Evolutionary conservation across 2,888 invertebrate genomes (phyloP).

Genomic region (Thera obeliscata): DNA sequence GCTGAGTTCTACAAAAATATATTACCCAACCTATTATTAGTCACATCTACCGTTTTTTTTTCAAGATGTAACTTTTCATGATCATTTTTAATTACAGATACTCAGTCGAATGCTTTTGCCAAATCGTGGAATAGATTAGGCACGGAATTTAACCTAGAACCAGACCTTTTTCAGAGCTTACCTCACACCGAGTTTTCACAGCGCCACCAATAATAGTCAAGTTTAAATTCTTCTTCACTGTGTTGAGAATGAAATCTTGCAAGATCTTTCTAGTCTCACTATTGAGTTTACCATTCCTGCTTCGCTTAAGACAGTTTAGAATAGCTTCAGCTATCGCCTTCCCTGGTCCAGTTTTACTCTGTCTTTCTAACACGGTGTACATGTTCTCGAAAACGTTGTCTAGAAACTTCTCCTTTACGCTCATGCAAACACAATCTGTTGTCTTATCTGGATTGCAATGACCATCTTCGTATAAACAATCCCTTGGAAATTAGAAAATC

Average conservation of each 20-base stretch:
- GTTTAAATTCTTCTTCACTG: conserved; percentile 71
- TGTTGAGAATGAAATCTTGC: conserved; percentile 67
- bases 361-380: conserved; percentile 68
- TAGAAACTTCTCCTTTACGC: conserved; percentile 67
- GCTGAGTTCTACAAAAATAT: too few relatives aligned
- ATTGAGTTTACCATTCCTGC: conserved; percentile 72
- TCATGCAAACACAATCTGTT: conserved; percentile 68
- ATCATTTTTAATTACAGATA: not conserved
- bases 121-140: not conserved
- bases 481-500: conserved; percentile 32
- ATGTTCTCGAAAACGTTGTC: conserved; percentile 78
- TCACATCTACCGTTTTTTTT: too few relatives aligned
- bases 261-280: conserved; percentile 59
- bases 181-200: conserved; percentile 78
- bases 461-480: conserved; percentile 56
- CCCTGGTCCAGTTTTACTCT: conserved; percentile 59
- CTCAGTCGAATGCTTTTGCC: not conserved
- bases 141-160: too few relatives aligned
- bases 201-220: conserved; percentile 76
- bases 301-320: conserved; percentile 60
- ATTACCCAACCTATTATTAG: too few relatives aligned
- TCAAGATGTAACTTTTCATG: too few relatives aligned
- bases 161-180: conserved; percentile 1
- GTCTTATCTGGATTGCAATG: conserved; percentile 57
- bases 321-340: conserved; percentile 66